Evolutionary conservation across 2,888 invertebrate species (phyloP).

Genomic region (Diarsia brunnea): DNA sequence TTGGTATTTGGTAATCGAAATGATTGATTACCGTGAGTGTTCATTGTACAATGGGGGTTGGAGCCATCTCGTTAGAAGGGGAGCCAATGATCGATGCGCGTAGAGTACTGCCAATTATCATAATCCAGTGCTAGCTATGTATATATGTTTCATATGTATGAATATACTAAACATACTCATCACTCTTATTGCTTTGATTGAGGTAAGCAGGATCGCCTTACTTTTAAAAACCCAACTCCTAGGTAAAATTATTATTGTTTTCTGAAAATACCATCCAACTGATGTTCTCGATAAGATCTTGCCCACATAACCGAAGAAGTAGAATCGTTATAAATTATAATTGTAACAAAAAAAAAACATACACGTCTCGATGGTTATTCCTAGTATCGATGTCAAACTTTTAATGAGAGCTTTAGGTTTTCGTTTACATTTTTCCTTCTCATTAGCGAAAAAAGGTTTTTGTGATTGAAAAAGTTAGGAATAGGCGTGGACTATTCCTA

Average conservation of each 20-base stretch:
- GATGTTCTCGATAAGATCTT: not conserved
- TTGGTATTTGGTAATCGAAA: constrained; percentile 64
- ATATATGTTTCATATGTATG: not conserved
- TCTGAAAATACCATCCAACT: not conserved
- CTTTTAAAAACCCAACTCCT: not conserved
- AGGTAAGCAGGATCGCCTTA: not conserved
- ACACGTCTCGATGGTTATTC: constrained; percentile 1
- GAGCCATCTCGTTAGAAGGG: constrained; percentile 62
- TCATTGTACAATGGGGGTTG: constrained; percentile 54
- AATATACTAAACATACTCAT: constrained; percentile 2
- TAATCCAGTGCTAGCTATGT: constrained; percentile 57
- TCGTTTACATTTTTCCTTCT: constrained; percentile 9
- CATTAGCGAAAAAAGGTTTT: constrained; percentile 22
- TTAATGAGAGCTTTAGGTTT: constrained; percentile 9
- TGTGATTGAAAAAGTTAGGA: constrained; percentile 38
- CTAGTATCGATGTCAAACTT: constrained; percentile 9
- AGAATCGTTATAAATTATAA: not conserved
- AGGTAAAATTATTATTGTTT: not conserved
- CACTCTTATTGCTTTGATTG: not conserved
- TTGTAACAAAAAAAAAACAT: not conserved
- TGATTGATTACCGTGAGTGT: constrained; percentile 69
- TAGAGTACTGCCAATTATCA: constrained; percentile 68
- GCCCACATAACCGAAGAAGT: not conserved
- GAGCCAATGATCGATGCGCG: constrained; percentile 71
- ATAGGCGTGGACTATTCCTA: not conserved